phyloP scores from a whole-genome alignment of 2,797 vertebrate genomes.

The Melopsittacus undulatus region DNA sequence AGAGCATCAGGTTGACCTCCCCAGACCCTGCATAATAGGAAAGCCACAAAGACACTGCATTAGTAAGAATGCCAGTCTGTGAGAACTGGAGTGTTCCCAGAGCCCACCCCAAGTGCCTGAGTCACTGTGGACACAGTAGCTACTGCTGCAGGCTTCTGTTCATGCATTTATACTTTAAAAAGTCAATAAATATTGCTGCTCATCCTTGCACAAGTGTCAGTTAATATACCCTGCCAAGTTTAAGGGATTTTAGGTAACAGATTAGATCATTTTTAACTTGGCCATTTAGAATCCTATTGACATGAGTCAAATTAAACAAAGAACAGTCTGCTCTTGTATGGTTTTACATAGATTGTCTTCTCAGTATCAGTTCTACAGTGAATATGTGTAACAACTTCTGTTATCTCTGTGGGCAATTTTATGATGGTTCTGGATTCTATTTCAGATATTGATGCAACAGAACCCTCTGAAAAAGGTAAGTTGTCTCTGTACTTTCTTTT shows the following conservation, averaged over 20 bases:
- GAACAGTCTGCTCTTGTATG: neutral
- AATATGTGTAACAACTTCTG: neutral
- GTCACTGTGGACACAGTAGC: neutral
- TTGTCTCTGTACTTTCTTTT: neutral
- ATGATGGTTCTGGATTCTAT: conserved; percentile 43
- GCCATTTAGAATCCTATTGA: neutral
- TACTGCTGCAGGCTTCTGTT: neutral
- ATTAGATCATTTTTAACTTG: neutral
- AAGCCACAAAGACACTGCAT: neutral
- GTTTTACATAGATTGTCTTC: neutral
- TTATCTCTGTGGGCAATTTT: neutral
- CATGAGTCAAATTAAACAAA: neutral
- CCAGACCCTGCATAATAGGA: accelerated
- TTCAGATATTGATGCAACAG: conserved; percentile 56
- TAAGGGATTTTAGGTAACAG: neutral
- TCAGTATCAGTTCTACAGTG: neutral
- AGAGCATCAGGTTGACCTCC: neutral
- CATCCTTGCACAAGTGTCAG: neutral
- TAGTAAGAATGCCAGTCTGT: accelerated
- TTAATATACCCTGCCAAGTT: neutral
- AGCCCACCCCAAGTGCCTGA: neutral
- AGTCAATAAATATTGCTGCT: neutral
- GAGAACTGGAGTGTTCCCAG: neutral
- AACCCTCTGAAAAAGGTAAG: conserved; percentile 59
- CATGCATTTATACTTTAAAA: neutral